phyloP scores from a whole-genome alignment of 2,888 invertebrate genomes.

The Argyra leucocephala region DNA sequence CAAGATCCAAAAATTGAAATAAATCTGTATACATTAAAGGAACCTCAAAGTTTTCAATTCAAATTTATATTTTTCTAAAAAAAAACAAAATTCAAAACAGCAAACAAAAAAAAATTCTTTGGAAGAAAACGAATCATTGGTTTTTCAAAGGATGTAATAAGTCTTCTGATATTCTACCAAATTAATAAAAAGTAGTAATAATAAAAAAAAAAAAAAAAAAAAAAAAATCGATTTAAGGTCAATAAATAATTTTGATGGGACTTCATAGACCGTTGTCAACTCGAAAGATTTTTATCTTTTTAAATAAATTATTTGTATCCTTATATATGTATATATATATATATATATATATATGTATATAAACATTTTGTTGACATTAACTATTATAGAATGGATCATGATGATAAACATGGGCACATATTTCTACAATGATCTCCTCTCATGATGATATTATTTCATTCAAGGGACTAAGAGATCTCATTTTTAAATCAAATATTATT shows the following conservation, averaged over 20 bases:
- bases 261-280: constrained; percentile 25
- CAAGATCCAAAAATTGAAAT: too few species aligned
- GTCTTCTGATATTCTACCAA: not conserved
- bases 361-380: constrained; percentile 13
- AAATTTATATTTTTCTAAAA: too few species aligned
- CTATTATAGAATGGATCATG: constrained; percentile 16
- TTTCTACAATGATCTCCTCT: not conserved
- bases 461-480: too few species aligned
- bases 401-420: constrained; percentile 18
- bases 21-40: too few species aligned
- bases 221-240: constrained; percentile 26
- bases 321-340: not conserved
- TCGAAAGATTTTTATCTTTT: constrained; percentile 7
- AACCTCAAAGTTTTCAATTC: too few species aligned
- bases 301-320: not conserved
- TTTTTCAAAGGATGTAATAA: not conserved
- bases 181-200: not conserved
- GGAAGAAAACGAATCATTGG: not conserved
- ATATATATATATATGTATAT: constrained; percentile 12
- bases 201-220: constrained; percentile 8
- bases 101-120: too few species aligned
- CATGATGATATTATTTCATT: too few species aligned
- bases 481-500: too few species aligned
- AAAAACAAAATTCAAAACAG: too few species aligned
- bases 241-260: constrained; percentile 29